phyloP scores from a whole-genome alignment of 2,797 vertebrate genomes.

The Pelodytes ibericus region DNA sequence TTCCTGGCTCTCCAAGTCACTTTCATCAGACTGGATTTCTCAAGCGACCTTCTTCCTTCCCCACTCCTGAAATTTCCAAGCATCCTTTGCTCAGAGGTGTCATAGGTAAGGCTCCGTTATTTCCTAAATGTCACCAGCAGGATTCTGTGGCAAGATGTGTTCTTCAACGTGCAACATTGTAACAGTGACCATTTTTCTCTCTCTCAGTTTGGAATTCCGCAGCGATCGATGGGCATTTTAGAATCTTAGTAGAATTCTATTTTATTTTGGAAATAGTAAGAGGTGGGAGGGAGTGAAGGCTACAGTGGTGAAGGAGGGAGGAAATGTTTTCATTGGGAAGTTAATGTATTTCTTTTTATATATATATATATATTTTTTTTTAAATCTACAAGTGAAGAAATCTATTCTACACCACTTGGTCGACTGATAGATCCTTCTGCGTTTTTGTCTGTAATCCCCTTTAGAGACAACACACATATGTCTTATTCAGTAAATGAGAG shows the following conservation, averaged over 20 bases:
- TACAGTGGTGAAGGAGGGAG: background rate
- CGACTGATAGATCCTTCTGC: conserved; percentile 3
- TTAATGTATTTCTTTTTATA: conserved; percentile 5
- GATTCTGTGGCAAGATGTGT: conserved; percentile 5
- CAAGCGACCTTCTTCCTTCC: conserved; percentile 39
- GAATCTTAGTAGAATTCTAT: conserved; percentile 21
- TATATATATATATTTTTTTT: too few species aligned
- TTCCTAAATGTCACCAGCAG: conserved; percentile 18
- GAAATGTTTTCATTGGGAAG: conserved; percentile 9
- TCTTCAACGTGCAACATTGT: conserved; percentile 5
- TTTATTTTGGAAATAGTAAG: conserved; percentile 10
- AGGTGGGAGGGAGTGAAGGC: background rate
- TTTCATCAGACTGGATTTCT: conserved; percentile 47
- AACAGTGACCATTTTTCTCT: conserved; percentile 35
- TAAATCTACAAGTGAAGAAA: conserved; percentile 24
- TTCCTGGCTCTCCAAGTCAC: conserved; percentile 64
- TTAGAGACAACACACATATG: background rate
- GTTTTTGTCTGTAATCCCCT: conserved; percentile 13
- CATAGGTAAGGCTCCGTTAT: conserved; percentile 68
- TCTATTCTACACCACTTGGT: background rate
- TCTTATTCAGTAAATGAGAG: background rate
- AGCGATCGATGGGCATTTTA: conserved; percentile 63
- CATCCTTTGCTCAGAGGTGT: conserved; percentile 65
- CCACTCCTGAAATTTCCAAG: conserved; percentile 53
- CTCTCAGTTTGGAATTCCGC: conserved; percentile 63